These are phyloP conservation scores for Hyles vespertilio DNA, from an alignment of 1,140 invertebrate species.

Conservation along the genomic window DNA sequence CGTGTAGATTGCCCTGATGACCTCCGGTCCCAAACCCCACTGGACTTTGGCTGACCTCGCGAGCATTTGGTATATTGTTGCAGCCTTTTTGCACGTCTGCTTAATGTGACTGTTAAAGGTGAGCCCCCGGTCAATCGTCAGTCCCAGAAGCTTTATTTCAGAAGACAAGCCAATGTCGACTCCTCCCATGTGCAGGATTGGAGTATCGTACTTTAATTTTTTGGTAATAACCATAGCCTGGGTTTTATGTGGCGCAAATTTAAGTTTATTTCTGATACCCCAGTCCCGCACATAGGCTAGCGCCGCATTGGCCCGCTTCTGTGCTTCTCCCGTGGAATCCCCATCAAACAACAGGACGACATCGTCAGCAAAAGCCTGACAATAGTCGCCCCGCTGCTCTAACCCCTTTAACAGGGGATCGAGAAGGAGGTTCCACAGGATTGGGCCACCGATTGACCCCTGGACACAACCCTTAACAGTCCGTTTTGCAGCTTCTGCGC, in stretches of 20 bases:
- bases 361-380: neutral
- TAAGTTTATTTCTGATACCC: too few species aligned
- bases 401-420: neutral
- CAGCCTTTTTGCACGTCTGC: slow-evolving; percentile 1
- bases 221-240: slow-evolving; percentile 6
- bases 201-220: slow-evolving; percentile 8
- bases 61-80: slow-evolving; percentile 3
- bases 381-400: neutral
- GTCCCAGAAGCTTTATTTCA: slow-evolving; percentile 7
- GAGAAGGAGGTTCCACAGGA: neutral
- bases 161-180: neutral
- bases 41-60: slow-evolving; percentile 6
- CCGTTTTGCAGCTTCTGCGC: too few species aligned
- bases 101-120: slow-evolving; percentile 2
- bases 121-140: slow-evolving; percentile 8
- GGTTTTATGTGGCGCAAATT: neutral
- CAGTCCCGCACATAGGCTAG: slow-evolving; percentile 1
- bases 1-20: slow-evolving; percentile 3
- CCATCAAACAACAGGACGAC: too few species aligned
- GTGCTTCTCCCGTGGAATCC: neutral
- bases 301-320: slow-evolving; percentile 3
- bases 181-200: neutral
- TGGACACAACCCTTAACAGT: too few species aligned
- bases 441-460: neutral
- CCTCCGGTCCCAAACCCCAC: slow-evolving; percentile 11